These are phyloP conservation scores for Sarcophaga peregrina DNA, from an alignment of 1,140 invertebrate species.

Conservation along the genomic window DNA sequence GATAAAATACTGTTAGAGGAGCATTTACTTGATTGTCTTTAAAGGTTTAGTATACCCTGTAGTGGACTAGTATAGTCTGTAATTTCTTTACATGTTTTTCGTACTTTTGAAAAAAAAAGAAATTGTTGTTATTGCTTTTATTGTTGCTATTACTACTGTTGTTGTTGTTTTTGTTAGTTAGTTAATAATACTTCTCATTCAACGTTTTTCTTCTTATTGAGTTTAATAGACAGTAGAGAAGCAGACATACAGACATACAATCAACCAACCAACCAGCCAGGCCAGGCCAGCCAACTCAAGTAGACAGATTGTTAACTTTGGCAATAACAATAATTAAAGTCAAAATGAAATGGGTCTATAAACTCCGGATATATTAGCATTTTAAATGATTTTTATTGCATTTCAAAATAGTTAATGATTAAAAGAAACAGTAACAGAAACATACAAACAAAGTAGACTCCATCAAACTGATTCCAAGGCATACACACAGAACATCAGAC, in stretches of 20 bases:
- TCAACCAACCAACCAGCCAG: too few relatives aligned
- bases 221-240: constrained; percentile 19
- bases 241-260: too few relatives aligned
- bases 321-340: constrained; percentile 66
- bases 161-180: background rate
- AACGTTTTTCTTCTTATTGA: background rate
- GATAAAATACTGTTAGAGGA: too few relatives aligned
- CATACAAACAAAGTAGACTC: background rate
- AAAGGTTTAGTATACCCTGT: too few relatives aligned
- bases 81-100: too few relatives aligned
- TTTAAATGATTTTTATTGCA: constrained; percentile 60
- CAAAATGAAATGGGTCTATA: constrained; percentile 65
- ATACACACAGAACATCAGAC: background rate
- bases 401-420: background rate
- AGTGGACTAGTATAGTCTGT: too few relatives aligned
- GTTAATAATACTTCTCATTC: too few relatives aligned
- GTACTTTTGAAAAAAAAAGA: too few relatives aligned
- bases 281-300: too few relatives aligned
- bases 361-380: constrained; percentile 60
- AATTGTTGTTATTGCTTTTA: background rate
- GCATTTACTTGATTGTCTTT: too few relatives aligned
- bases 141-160: background rate
- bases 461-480: background rate
- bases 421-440: background rate
- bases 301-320: constrained; percentile 63